These are phyloP conservation scores for Meganola albula DNA, from an alignment of 2,888 invertebrate species.

Conservation along the genomic window DNA sequence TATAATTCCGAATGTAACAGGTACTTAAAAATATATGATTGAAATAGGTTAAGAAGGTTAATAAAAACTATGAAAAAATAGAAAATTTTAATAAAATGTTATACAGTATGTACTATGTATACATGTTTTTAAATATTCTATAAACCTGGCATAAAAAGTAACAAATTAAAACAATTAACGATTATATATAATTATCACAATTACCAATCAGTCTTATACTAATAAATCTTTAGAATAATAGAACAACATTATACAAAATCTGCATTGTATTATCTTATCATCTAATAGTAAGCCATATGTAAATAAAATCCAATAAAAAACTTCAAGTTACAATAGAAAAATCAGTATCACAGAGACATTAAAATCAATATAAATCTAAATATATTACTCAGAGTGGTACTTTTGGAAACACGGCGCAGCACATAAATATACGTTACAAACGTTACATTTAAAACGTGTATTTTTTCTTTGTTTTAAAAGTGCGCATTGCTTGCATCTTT, in stretches of 20 bases:
- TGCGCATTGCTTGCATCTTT: constrained; percentile 3
- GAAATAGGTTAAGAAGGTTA: constrained; percentile 7
- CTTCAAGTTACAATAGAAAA: constrained; percentile 10
- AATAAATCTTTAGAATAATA: constrained; percentile 9
- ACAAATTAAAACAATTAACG: constrained; percentile 7
- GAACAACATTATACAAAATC: constrained; percentile 9
- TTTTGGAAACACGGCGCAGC: constrained; percentile 3
- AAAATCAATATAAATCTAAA: constrained; percentile 5
- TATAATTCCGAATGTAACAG: constrained; percentile 10
- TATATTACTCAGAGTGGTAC: constrained; percentile 6
- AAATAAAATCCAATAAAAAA: constrained; percentile 9
- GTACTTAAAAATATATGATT: constrained; percentile 9
- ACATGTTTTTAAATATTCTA: constrained; percentile 6
- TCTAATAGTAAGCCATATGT: constrained; percentile 10
- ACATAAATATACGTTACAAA: constrained; percentile 3
- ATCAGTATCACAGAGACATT: constrained; percentile 6
- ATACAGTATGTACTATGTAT: constrained; percentile 6
- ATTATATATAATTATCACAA: constrained; percentile 6
- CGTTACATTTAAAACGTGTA: constrained; percentile 3
- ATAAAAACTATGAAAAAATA: constrained; percentile 9
- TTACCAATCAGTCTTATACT: constrained; percentile 10
- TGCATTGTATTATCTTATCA: constrained; percentile 9
- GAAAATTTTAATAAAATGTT: constrained; percentile 8
- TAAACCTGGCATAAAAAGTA: constrained; percentile 8
- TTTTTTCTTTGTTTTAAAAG: constrained; percentile 3